Conservation (phyloP, 2,888 invertebrate genomes). For the Agrotis clavis region DNA sequence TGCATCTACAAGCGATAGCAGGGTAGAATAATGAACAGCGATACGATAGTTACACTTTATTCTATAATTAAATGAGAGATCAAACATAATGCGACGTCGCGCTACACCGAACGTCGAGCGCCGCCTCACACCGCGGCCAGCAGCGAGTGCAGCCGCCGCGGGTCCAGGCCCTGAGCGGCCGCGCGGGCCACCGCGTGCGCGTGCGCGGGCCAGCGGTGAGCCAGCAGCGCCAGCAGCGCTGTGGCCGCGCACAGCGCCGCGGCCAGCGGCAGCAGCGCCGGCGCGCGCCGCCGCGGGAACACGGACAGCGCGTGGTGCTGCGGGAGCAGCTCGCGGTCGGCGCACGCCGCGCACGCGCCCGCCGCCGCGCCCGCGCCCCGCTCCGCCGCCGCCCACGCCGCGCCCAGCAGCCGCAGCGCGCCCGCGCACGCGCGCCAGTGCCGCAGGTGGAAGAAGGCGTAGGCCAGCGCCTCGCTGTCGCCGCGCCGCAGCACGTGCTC, state of each 20-base stretch:
- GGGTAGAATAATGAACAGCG: neutral
- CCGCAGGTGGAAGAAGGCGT: conserved; percentile 98
- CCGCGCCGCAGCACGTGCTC: conserved; percentile 99
- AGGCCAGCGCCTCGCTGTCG: conserved; percentile 99
- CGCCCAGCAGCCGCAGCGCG: conserved; percentile 97
- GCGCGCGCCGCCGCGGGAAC: conserved; percentile 94
- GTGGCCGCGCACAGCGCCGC: conserved; percentile 94
- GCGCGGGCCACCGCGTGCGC: conserved; percentile 69
- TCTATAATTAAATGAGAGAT: conserved; percentile 32
- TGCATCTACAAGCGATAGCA: neutral
- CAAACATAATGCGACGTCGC: neutral
- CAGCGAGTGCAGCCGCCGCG: conserved; percentile 69
- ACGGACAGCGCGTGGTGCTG: conserved; percentile 96
- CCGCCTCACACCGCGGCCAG: conserved; percentile 63
- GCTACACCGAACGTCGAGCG: neutral
- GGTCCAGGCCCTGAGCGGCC: conserved; percentile 64
- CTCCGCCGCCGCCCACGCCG: conserved; percentile 94
- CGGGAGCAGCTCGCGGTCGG: conserved; percentile 93
- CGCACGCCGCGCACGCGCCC: conserved; percentile 94
- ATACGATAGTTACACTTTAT: conserved; percentile 26
- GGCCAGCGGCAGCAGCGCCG: conserved; percentile 96
- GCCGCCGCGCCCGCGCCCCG: conserved; percentile 94
- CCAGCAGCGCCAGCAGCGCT: conserved; percentile 93
- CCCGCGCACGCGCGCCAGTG: conserved; percentile 99
- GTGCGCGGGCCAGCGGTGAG: conserved; percentile 76